These are phyloP conservation scores for Fragariocoptes setiger DNA, from an alignment of 1,140 invertebrate species.

Conservation along the genomic window DNA sequence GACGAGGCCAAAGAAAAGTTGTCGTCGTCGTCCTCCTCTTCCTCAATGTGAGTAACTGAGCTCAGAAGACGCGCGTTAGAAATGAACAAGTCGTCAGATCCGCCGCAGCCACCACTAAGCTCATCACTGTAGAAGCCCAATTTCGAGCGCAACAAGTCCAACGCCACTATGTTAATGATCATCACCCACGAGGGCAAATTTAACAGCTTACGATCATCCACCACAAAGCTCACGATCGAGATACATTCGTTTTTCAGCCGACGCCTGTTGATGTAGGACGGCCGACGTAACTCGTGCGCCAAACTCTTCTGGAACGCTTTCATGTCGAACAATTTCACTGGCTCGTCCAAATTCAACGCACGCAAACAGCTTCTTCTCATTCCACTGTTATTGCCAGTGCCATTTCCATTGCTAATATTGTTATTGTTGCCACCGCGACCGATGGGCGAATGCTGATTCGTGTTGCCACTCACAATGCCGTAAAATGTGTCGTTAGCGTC, in stretches of 20 bases:
- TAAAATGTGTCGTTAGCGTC: neutral
- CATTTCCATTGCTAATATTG: neutral
- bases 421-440: neutral
- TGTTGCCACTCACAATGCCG: neutral
- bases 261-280: conserved; percentile 56
- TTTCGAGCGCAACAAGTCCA: conserved; percentile 67
- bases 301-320: conserved; percentile 79
- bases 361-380: conserved; percentile 44
- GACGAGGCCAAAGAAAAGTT: too few species aligned
- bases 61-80: too few species aligned
- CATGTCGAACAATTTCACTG: conserved; percentile 84
- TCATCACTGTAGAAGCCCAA: too few species aligned
- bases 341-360: conserved; percentile 56
- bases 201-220: conserved; percentile 45
- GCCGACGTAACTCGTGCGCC: conserved; percentile 39
- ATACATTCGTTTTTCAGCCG: conserved; percentile 62
- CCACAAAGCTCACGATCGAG: conserved; percentile 57
- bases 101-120: too few species aligned
- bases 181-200: conserved; percentile 80
- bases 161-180: conserved; percentile 72
- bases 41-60: too few species aligned
- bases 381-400: neutral
- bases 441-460: neutral
- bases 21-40: too few species aligned
- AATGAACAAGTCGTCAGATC: too few species aligned